Evolutionary conservation across 2,797 vertebrate genomes (phyloP).

Genomic region (Scolopax rusticola): DNA sequence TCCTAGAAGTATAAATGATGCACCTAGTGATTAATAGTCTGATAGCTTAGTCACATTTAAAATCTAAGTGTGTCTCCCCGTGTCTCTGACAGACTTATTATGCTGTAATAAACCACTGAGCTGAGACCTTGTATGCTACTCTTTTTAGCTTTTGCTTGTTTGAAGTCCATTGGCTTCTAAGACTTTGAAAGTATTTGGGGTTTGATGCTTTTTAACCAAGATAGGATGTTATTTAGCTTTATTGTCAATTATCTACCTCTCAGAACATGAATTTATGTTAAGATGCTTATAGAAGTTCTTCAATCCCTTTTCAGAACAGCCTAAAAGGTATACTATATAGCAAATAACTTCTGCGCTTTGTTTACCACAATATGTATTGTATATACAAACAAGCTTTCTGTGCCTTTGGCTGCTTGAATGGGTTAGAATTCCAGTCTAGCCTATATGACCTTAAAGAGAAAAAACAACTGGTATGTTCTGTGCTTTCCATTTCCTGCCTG

Average conservation of each 20-base stretch:
- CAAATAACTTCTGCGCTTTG: background rate
- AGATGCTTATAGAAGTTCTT: background rate
- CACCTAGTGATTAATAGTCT: background rate
- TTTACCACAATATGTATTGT: background rate
- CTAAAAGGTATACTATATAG: background rate
- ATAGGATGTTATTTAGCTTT: background rate
- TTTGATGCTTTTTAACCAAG: background rate
- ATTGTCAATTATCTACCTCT: background rate
- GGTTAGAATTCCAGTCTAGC: background rate
- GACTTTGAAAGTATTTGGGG: background rate
- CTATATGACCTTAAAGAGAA: background rate
- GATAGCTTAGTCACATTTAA: background rate
- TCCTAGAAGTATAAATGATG: background rate
- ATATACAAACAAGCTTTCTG: background rate
- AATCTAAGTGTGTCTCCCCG: background rate
- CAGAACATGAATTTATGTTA: background rate
- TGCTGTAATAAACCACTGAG: background rate
- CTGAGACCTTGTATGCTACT: background rate
- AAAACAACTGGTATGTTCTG: background rate
- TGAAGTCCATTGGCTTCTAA: background rate
- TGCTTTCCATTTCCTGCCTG: background rate
- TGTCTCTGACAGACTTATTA: background rate
- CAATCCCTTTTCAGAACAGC: background rate
- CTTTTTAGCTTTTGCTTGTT: background rate
- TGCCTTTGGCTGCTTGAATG: background rate